Conservation (phyloP, 35 echinoderm and acorn worm genomes). For the Apostichopus japonicus region DNA sequence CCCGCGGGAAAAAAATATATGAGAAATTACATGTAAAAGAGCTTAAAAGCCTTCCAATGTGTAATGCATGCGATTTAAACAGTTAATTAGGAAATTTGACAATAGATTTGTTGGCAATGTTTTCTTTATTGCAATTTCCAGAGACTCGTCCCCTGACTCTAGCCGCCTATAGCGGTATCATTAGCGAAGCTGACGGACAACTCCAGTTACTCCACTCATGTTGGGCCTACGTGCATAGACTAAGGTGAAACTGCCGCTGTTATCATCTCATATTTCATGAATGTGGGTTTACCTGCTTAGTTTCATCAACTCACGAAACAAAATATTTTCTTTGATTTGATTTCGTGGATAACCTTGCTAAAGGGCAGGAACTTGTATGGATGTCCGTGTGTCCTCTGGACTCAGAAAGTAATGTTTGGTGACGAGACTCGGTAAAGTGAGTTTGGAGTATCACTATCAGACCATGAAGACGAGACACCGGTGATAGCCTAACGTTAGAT, state of each 20-base stretch:
- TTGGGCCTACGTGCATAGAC: no score
- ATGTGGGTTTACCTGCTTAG: background rate
- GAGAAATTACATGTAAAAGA: no score
- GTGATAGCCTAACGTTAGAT: background rate
- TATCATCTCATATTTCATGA: conserved; percentile 5
- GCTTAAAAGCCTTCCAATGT: no score
- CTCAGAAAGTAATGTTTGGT: background rate
- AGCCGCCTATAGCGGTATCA: no score
- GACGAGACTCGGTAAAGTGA: background rate
- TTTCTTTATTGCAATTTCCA: no score
- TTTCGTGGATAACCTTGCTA: background rate
- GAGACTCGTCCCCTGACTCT: no score
- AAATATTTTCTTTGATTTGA: background rate
- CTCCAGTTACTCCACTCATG: no score
- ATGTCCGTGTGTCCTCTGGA: background rate
- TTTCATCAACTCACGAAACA: background rate
- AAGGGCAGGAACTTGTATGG: background rate
- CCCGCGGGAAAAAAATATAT: no score
- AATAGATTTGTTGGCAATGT: no score
- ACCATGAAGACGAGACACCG: background rate
- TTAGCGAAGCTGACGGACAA: no score
- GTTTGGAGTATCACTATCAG: background rate
- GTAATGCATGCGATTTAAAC: no score
- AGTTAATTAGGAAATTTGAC: no score
- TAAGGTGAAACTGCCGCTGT: background rate